Percentiles rank a stretch among this genome's conserved stretches.
Evolutionary conservation across 1,140 invertebrate species (phyloP).

Genomic region (Sycophaga agraensis): DNA sequence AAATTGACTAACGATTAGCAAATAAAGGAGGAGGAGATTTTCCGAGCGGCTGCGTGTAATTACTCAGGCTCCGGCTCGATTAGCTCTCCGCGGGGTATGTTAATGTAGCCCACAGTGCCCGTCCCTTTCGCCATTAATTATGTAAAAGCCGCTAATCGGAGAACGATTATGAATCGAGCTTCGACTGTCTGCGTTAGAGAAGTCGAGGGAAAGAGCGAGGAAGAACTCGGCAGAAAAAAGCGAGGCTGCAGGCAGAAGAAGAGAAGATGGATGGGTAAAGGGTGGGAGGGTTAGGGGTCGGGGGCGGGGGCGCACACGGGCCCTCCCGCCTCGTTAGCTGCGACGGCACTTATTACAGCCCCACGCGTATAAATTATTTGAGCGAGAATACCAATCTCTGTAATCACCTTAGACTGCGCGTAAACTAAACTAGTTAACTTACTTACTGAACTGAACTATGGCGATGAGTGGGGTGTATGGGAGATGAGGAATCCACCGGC

Average conservation of each 20-base stretch:
- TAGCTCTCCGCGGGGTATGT: constrained; percentile 8
- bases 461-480: too few species aligned
- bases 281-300: not conserved
- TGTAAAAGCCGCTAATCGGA: not conserved
- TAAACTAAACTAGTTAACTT: constrained; percentile 28
- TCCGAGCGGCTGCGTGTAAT: constrained; percentile 2
- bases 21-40: constrained; percentile 13
- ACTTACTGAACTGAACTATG: too few species aligned
- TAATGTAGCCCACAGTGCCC: not conserved
- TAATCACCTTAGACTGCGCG: constrained; percentile 17
- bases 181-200: too few species aligned
- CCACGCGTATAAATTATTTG: constrained; percentile 11
- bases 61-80: not conserved
- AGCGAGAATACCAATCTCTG: constrained; percentile 15
- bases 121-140: not conserved
- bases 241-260: not conserved
- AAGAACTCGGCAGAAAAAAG: too few species aligned
- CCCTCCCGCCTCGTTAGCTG: too few species aligned
- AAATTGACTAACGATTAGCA: constrained; percentile 13
- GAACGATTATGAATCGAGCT: not conserved
- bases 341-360: not conserved
- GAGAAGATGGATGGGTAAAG: not conserved
- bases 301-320: not conserved
- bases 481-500: too few species aligned
- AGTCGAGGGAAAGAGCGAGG: too few species aligned